Conservation (phyloP, 2,113 vertebrate genomes). For the Capreolus pygargus region DNA sequence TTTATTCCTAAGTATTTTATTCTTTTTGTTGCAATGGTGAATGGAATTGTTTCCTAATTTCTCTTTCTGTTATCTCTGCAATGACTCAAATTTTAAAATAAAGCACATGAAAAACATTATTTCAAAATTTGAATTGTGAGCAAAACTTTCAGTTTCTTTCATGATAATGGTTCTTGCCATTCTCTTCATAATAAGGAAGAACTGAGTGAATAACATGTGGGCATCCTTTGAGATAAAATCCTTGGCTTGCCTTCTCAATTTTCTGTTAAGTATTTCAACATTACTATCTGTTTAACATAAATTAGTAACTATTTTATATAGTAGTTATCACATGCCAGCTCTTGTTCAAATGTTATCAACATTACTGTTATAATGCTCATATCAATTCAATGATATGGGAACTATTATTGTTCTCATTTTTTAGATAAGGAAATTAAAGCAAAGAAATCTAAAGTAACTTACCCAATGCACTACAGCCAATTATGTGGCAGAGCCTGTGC, state of each 20-base stretch:
- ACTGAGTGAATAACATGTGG: background rate
- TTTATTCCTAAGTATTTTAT: background rate
- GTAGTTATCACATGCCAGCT: background rate
- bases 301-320: background rate
- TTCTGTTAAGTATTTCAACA: background rate
- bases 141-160: background rate
- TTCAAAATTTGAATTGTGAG: background rate
- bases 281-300: background rate
- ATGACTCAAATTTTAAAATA: background rate
- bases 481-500: background rate
- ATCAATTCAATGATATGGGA: background rate
- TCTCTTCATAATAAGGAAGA: background rate
- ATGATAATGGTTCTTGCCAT: background rate
- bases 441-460: background rate
- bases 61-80: background rate
- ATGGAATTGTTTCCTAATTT: background rate
- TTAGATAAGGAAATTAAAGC: background rate
- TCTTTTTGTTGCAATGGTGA: background rate
- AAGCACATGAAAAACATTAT: constrained; percentile 14
- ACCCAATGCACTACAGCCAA: background rate
- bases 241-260: background rate
- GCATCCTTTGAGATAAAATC: background rate
- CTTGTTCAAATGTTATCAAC: background rate
- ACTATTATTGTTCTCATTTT: background rate
- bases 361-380: background rate